These are phyloP conservation scores for Hyposoter dolosus DNA, from an alignment of 2,888 invertebrate genomes.

Conservation along the genomic window DNA sequence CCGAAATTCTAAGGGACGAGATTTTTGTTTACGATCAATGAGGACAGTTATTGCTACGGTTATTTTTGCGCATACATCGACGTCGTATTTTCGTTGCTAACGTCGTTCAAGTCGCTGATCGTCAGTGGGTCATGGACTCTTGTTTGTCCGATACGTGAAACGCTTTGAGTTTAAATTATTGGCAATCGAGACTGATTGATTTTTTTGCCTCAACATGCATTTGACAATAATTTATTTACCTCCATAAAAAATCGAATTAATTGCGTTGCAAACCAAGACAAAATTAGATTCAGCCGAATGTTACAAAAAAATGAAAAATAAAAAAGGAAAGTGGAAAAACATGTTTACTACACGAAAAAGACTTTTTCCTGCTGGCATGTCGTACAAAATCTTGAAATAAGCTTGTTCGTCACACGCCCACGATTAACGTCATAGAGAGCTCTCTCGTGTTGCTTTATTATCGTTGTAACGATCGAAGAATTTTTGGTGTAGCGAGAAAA, in stretches of 20 bases:
- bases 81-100: constrained; percentile 23
- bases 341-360: constrained; percentile 8
- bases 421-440: constrained; percentile 16
- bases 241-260: not conserved
- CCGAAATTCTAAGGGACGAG: not conserved
- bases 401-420: constrained; percentile 25
- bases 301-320: too few relatives aligned
- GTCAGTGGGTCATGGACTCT: constrained; percentile 72
- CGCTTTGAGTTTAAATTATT: constrained; percentile 77
- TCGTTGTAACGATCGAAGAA: constrained; percentile 5
- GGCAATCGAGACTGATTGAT: constrained; percentile 78
- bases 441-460: not conserved
- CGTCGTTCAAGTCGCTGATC: not conserved
- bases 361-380: not conserved
- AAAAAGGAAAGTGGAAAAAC: not conserved
- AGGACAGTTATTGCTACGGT: constrained; percentile 5
- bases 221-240: not conserved
- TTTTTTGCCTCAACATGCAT: not conserved
- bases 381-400: constrained; percentile 31
- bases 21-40: not conserved
- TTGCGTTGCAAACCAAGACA: not conserved
- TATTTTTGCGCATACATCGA: constrained; percentile 10
- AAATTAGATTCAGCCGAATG: not conserved
- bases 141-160: constrained; percentile 62
- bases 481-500: not conserved